phyloP scores from a whole-genome alignment of 1,140 invertebrate genomes.

The Glossosoma conforme region DNA sequence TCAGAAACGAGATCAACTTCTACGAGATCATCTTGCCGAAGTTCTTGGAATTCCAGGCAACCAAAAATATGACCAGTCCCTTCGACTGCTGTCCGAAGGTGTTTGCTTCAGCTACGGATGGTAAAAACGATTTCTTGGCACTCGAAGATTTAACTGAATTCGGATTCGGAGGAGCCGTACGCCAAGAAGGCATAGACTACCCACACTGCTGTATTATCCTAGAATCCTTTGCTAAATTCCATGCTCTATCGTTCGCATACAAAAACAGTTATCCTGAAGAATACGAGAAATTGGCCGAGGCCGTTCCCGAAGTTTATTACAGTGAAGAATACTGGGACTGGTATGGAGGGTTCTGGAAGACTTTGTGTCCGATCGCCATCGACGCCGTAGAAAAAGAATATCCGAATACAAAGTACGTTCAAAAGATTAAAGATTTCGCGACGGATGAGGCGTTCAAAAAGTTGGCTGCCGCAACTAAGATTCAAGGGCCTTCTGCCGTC shows the following conservation, averaged over 20 bases:
- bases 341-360: constrained; percentile 58
- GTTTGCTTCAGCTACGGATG: constrained; percentile 52
- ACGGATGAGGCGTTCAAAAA: constrained; percentile 42
- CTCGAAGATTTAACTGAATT: constrained; percentile 57
- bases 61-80: constrained; percentile 43
- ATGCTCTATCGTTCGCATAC: constrained; percentile 63
- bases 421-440: constrained; percentile 53
- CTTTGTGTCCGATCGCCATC: constrained; percentile 49
- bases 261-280: constrained; percentile 56
- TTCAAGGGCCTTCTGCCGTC: constrained; percentile 44
- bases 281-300: constrained; percentile 46
- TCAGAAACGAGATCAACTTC: constrained; percentile 57
- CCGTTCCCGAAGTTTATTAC: constrained; percentile 56
- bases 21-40: constrained; percentile 51
- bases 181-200: constrained; percentile 51
- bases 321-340: constrained; percentile 52
- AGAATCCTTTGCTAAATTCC: constrained; percentile 59
- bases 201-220: constrained; percentile 51
- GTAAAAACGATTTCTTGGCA: constrained; percentile 59
- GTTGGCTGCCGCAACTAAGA: constrained; percentile 36
- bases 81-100: constrained; percentile 53
- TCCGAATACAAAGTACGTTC: constrained; percentile 52
- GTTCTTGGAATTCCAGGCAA: constrained; percentile 43
- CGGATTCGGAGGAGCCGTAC: constrained; percentile 47
- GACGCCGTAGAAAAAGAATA: constrained; percentile 61